phyloP scores from a whole-genome alignment of 2,113 vertebrate species.

The Rhinoderma darwinii region DNA sequence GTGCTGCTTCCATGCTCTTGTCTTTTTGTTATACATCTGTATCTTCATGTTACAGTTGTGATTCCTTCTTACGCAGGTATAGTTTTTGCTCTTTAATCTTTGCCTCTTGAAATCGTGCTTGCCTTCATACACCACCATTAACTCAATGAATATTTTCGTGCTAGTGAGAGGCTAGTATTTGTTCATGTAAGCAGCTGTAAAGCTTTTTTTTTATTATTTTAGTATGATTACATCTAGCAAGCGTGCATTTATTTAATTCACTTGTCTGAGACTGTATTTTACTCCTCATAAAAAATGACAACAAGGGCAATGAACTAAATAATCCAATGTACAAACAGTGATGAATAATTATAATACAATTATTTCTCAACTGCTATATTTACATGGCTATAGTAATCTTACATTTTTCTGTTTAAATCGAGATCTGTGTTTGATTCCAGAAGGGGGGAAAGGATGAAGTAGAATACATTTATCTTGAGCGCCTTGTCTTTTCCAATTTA shows the following conservation, averaged over 20 bases:
- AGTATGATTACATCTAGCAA: neutral
- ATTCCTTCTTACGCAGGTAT: neutral
- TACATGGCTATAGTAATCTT: constrained; percentile 21
- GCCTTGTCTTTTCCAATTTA: constrained; percentile 62
- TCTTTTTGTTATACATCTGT: no score
- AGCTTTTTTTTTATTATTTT: constrained; percentile 48
- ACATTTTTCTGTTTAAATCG: constrained; percentile 19
- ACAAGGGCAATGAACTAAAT: constrained; percentile 28
- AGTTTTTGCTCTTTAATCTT: neutral
- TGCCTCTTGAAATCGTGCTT: neutral
- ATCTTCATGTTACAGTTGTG: neutral
- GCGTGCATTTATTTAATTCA: neutral
- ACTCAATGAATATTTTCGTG: constrained; percentile 14
- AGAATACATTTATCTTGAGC: constrained; percentile 41
- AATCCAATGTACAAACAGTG: constrained; percentile 26
- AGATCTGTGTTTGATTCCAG: constrained; percentile 36
- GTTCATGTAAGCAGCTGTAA: constrained; percentile 26
- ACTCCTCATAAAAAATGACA: neutral
- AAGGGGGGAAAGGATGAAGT: constrained; percentile 12
- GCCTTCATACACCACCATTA: neutral
- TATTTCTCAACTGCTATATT: constrained; percentile 42
- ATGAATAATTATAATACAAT: constrained; percentile 42
- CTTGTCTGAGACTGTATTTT: constrained; percentile 9
- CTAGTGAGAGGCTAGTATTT: constrained; percentile 26
- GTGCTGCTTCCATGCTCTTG: no score